These are phyloP conservation scores for Capitulum mitella DNA, from an alignment of 2,888 invertebrate genomes.

Conservation along the genomic window DNA sequence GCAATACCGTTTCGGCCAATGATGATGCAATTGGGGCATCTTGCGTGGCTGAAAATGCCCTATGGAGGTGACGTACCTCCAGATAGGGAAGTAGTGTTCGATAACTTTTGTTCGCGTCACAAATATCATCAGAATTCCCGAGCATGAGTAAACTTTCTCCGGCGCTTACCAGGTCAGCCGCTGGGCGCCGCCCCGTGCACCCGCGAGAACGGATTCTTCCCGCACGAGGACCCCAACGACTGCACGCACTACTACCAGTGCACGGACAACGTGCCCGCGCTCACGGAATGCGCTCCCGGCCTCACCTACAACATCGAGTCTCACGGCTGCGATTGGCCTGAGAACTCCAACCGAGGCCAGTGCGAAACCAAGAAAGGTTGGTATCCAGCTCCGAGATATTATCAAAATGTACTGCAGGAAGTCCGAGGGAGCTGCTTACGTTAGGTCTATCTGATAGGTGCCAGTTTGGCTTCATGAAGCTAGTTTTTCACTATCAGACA, in stretches of 20 bases:
- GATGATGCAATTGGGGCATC: too few species aligned
- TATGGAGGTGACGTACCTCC: too few species aligned
- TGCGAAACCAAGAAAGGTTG: constrained; percentile 45
- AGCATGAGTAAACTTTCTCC: too few species aligned
- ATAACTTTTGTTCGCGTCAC: too few species aligned
- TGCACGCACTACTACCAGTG: constrained; percentile 85
- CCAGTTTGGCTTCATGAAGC: too few species aligned
- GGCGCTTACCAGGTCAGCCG: constrained; percentile 48
- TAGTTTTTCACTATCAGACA: too few species aligned
- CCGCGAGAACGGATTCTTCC: constrained; percentile 81
- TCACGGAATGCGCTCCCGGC: constrained; percentile 76
- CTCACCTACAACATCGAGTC: constrained; percentile 82
- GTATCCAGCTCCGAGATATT: neutral
- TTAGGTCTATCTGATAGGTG: too few species aligned
- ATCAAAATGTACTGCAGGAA: neutral
- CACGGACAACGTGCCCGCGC: constrained; percentile 63
- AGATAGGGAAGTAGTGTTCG: too few species aligned
- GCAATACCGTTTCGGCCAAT: too few species aligned
- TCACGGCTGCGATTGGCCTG: constrained; percentile 87
- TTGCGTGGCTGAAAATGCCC: too few species aligned
- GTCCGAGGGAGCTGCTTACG: neutral
- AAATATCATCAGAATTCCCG: too few species aligned
- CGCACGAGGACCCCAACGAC: constrained; percentile 70
- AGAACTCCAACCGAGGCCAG: constrained; percentile 65
- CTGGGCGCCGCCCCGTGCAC: constrained; percentile 52